Percentiles rank a stretch among this genome's conserved stretches.
These are phyloP conservation scores for Lepidochrysops patricia DNA, from an alignment of 2,888 invertebrate species.

Conservation along the genomic window DNA sequence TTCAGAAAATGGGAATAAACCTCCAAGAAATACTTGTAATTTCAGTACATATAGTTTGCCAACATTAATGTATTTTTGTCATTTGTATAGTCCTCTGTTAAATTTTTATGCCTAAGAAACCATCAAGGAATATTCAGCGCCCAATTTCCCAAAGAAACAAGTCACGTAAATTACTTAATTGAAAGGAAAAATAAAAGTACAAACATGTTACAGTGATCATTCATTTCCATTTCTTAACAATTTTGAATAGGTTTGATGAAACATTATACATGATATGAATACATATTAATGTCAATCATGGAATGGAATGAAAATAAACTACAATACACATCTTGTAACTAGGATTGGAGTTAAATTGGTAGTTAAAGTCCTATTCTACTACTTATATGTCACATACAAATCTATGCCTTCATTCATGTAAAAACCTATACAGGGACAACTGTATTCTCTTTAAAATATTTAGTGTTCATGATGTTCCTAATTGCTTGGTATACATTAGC, in stretches of 20 bases:
- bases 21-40: not conserved
- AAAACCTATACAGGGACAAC: conserved; percentile 43
- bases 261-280: too few species aligned
- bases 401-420: not conserved
- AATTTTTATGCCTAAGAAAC: not conserved
- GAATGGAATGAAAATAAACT: too few species aligned
- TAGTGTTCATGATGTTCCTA: conserved; percentile 60
- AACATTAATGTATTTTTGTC: not conserved
- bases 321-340: too few species aligned
- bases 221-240: not conserved
- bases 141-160: not conserved
- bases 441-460: conserved; percentile 52
- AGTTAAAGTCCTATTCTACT: too few species aligned
- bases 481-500: conserved; percentile 63
- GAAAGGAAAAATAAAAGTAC: not conserved
- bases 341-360: too few species aligned
- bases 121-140: not conserved
- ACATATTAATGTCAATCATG: too few species aligned
- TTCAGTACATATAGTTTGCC: not conserved
- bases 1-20: not conserved
- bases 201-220: not conserved
- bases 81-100: not conserved
- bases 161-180: not conserved
- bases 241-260: not conserved
- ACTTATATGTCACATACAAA: too few species aligned